These are phyloP conservation scores for Neomorphus geoffroyi DNA, from an alignment of 2,797 vertebrate genomes.

Conservation along the genomic window DNA sequence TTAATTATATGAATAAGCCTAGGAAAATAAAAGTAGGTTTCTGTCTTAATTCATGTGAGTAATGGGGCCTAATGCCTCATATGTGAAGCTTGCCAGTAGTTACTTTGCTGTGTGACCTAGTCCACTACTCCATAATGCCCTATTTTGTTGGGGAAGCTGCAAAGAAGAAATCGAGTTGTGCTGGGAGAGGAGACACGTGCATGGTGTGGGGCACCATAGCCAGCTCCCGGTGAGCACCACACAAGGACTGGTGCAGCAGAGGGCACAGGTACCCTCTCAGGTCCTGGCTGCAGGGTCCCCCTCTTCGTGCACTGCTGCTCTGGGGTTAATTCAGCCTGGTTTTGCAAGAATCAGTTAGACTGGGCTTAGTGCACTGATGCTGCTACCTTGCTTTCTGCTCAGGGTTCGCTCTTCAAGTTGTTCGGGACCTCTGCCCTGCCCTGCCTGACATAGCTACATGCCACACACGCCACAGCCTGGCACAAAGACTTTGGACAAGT, in stretches of 20 bases:
- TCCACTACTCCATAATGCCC: neutral
- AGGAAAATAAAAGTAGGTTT: slow-evolving; percentile 31
- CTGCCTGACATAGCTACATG: neutral
- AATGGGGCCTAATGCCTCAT: neutral
- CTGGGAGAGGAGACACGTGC: fast-evolving
- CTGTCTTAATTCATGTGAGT: neutral
- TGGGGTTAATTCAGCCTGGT: neutral
- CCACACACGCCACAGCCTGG: fast-evolving
- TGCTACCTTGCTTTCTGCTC: neutral
- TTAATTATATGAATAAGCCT: slow-evolving; percentile 46
- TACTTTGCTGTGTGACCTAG: neutral
- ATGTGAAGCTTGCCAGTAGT: neutral
- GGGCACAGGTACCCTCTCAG: neutral
- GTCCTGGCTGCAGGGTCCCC: fast-evolving
- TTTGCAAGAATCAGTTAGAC: neutral
- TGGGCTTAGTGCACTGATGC: neutral
- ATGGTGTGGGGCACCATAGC: fast-evolving
- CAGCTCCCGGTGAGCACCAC: fast-evolving
- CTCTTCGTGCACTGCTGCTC: neutral
- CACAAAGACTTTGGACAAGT: neutral
- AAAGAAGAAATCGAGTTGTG: fast-evolving
- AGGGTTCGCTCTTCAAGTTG: neutral
- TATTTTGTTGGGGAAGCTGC: neutral
- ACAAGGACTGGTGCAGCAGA: neutral
- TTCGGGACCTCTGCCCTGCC: neutral